Evolutionary conservation across 2,888 invertebrate species (phyloP), one percentile per base, ranked within the genome.

Genomic region (Micoletzkya japonica): DNA sequence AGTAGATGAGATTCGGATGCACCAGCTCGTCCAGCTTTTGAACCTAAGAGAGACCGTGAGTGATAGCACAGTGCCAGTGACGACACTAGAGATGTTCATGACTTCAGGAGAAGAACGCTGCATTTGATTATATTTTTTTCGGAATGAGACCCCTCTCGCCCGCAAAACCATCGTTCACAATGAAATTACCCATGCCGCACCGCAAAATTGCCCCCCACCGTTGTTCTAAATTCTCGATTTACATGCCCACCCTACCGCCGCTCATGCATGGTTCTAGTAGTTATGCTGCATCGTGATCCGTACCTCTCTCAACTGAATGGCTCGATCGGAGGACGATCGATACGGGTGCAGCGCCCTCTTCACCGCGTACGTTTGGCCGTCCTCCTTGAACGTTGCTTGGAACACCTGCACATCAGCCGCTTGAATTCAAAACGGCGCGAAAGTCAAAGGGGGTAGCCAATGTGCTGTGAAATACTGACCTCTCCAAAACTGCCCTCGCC

Each of bases 401-500:
- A 90, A 91, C 0, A 6, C 17, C 28, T 14, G 17, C 17, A 2
- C 52, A 58, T 37, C n/a, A n/a, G 2, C 7, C 39, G 20, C 20
- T 37, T 2, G 36, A 32, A 24, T 60, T 20, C 30, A 63, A 4
- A 34, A 54, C 7, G 14, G 7, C 30, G 52, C 72, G 2, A 70
- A 39, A 59, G 26, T 36, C n/a, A 4, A 37, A 36, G 7, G 7
- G 26, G 14, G 28, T 37, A 37, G 20, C 24, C 17, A 32, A 64
- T 20, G 24, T 30, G 54, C 2, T 32, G 54, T 44, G 39, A 32
- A 30, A 26, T 44, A 61, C 57, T 24, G 4, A 88, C 88, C 82
- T 90, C 90, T 10, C 91, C 92, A 87, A 91, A 92, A 2, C 91
- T 91, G 2, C 92, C 92, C 83, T 90, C 90, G 1, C 92, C 92